Evolutionary conservation across 2,113 vertebrate species (phyloP).

Genomic region (Xenus cinereus): DNA sequence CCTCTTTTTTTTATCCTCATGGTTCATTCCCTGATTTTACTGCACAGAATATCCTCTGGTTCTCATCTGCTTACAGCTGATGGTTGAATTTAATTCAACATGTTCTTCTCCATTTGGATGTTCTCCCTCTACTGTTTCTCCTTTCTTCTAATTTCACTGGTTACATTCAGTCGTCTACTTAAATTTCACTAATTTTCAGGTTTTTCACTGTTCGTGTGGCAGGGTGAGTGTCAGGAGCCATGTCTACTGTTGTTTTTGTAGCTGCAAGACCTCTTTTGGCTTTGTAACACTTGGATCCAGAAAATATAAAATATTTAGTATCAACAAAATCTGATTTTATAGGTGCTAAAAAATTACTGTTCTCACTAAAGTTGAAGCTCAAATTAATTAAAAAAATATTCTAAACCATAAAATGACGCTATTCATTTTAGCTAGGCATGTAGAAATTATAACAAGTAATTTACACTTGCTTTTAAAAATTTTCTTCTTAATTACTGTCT

Average conservation of each 20-base stretch:
- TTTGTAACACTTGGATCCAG: not conserved
- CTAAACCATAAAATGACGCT: not conserved
- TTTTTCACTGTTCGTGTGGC: not conserved
- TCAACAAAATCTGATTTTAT: not conserved
- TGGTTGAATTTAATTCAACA: not conserved
- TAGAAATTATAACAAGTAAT: not conserved
- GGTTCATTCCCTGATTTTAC: not conserved
- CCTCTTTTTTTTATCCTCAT: not conserved
- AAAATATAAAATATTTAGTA: not conserved
- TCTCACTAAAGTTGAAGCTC: not conserved
- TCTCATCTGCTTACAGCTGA: not conserved
- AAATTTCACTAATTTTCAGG: not conserved
- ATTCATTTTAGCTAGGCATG: not conserved
- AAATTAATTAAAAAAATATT: not conserved
- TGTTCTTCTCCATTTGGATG: not conserved
- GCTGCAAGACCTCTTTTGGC: not conserved
- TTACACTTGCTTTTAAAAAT: not conserved
- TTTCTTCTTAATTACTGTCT: not conserved
- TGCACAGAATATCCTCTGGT: not conserved
- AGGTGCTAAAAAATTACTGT: not conserved
- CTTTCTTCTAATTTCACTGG: not conserved
- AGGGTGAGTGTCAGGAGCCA: not conserved
- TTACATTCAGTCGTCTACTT: not conserved
- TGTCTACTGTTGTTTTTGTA: not conserved
- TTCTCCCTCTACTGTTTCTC: not conserved